phyloP scores from a whole-genome alignment of 1,140 invertebrate genomes.

The Lepidurus apus region DNA sequence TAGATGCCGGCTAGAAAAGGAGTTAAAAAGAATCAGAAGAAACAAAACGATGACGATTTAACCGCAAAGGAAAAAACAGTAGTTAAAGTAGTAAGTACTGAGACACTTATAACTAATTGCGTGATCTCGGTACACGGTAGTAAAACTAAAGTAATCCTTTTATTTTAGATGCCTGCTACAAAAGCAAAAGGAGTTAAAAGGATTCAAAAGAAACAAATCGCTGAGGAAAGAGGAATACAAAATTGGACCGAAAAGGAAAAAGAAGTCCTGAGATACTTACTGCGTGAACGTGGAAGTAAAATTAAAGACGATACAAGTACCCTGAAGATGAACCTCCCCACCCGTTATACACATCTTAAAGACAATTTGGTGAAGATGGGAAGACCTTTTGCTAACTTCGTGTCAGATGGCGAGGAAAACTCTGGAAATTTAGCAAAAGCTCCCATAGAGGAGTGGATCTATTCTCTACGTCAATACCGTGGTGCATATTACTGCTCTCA shows the following conservation, averaged over 20 bases:
- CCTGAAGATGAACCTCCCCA: not conserved
- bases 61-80: too few relatives aligned
- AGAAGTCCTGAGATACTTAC: not conserved
- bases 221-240: not conserved
- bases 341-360: not conserved
- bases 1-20: too few relatives aligned
- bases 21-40: too few relatives aligned
- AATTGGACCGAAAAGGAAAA: not conserved
- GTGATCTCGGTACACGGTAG: too few relatives aligned
- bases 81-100: too few relatives aligned
- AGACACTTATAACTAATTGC: too few relatives aligned
- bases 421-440: not conserved
- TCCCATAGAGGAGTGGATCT: not conserved
- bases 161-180: too few relatives aligned
- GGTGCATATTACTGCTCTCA: conserved; percentile 5
- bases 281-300: not conserved
- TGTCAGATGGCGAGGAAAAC: not conserved
- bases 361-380: not conserved
- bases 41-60: too few relatives aligned
- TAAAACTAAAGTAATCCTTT: too few relatives aligned
- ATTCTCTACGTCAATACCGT: not conserved
- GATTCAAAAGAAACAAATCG: not conserved
- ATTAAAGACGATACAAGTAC: not conserved
- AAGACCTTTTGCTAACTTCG: not conserved
- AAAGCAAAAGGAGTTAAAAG: too few relatives aligned